Conservation (phyloP, 2,888 invertebrate species). For the Disparrhopalites patrizii region DNA sequence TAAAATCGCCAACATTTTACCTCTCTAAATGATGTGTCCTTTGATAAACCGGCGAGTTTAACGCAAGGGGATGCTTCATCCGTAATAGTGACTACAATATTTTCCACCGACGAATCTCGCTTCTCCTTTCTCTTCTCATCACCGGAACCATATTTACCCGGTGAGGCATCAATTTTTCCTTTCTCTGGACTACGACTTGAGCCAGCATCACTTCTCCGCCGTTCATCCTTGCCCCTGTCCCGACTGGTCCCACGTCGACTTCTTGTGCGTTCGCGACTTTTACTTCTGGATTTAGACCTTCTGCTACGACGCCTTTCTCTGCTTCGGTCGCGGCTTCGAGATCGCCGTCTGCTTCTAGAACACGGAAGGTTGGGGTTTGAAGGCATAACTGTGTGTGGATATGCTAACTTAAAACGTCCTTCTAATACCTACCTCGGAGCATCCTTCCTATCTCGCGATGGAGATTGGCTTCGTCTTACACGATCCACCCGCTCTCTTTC, state of each 20-base stretch:
- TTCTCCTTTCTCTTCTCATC: slow-evolving; percentile 8
- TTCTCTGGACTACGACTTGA: slow-evolving; percentile 14
- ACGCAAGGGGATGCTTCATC: slow-evolving; percentile 40
- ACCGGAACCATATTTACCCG: neutral
- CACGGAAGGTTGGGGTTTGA: no score
- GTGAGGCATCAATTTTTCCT: neutral
- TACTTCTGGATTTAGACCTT: slow-evolving; percentile 52
- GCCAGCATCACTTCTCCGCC: slow-evolving; percentile 52
- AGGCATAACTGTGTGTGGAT: neutral
- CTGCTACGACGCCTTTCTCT: slow-evolving; percentile 58
- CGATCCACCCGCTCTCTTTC: slow-evolving; percentile 27
- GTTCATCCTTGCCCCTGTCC: slow-evolving; percentile 50
- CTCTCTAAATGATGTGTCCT: slow-evolving; percentile 46
- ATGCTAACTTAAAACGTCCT: neutral
- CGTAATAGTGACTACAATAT: slow-evolving; percentile 26
- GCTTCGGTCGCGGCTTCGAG: slow-evolving; percentile 53
- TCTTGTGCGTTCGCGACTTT: slow-evolving; percentile 37
- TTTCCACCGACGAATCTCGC: slow-evolving; percentile 9
- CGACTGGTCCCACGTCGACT: slow-evolving; percentile 30
- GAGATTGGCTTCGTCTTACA: slow-evolving; percentile 37
- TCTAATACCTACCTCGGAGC: neutral
- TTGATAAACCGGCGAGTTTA: slow-evolving; percentile 40
- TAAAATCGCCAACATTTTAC: slow-evolving; percentile 23
- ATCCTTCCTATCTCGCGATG: slow-evolving; percentile 33
- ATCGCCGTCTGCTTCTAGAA: slow-evolving; percentile 58